Evolutionary conservation across 2,797 vertebrate species (phyloP).

Genomic region (Molossus alvarezi): DNA sequence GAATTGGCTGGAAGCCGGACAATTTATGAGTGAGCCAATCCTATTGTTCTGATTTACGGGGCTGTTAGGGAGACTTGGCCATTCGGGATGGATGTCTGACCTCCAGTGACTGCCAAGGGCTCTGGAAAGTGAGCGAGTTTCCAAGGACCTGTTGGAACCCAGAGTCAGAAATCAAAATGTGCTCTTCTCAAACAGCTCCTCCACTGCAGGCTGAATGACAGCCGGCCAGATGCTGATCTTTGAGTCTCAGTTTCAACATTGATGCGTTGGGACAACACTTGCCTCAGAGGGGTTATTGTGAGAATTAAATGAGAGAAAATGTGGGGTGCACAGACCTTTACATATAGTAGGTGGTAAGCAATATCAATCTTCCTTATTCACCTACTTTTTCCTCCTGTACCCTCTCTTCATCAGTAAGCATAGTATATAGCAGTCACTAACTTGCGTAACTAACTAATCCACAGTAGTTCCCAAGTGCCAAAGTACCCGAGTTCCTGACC

Average conservation of each 20-base stretch:
- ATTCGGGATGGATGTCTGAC: constrained; percentile 45
- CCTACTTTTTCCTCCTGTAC: not conserved
- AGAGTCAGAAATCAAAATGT: constrained; percentile 19
- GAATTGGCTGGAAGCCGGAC: constrained; percentile 50
- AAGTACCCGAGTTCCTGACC: not conserved
- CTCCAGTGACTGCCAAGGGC: not conserved
- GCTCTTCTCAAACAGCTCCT: not conserved
- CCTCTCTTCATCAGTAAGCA: not conserved
- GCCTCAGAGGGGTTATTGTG: not conserved
- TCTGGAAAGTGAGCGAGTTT: constrained; percentile 45
- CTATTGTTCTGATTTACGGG: constrained; percentile 64
- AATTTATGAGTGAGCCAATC: constrained; percentile 61
- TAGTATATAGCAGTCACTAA: not conserved
- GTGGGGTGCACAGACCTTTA: not conserved
- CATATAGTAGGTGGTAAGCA: not conserved
- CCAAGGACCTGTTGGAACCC: constrained; percentile 1
- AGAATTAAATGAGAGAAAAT: constrained; percentile 26
- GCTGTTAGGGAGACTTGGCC: not conserved
- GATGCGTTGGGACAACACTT: not conserved
- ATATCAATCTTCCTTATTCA: not conserved
- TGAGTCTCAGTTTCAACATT: not conserved
- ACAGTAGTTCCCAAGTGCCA: not conserved
- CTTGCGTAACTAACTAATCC: not conserved
- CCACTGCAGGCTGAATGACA: not conserved
- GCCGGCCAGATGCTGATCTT: not conserved